Evolutionary conservation across 2,113 vertebrate species (phyloP).

Genomic region (Pipra filicauda): DNA sequence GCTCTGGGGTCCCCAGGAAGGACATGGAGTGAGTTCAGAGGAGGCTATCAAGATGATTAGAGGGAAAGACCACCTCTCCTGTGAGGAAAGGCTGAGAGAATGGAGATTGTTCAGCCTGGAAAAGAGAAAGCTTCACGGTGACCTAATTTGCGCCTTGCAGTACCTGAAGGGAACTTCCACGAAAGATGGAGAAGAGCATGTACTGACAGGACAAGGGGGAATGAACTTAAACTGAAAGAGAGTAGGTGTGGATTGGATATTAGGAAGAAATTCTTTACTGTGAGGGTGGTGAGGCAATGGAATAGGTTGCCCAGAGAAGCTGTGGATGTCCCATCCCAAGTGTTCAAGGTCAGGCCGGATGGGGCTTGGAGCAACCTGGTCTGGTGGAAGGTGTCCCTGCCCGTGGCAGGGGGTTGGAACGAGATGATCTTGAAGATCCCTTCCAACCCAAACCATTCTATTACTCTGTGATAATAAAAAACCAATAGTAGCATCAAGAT

Average conservation of each 20-base stretch:
- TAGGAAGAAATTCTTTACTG: not conserved
- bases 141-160: not conserved
- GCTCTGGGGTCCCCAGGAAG: not conserved
- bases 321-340: not conserved
- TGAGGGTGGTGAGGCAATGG: not conserved
- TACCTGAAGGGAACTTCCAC: not conserved
- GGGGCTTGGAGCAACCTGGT: not conserved
- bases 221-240: not conserved
- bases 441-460: not conserved
- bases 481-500: not conserved
- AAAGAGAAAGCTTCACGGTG: not conserved
- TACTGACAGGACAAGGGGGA: not conserved
- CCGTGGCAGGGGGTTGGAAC: rapidly evolving
- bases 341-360: not conserved
- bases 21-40: not conserved
- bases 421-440: not conserved
- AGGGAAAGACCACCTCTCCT: not conserved
- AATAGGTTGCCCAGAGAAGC: not conserved
- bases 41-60: not conserved
- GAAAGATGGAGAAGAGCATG: not conserved
- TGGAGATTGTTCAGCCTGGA: not conserved
- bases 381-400: not conserved
- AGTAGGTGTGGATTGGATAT: not conserved
- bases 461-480: not conserved
- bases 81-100: not conserved